phyloP scores from a whole-genome alignment of 1,140 invertebrate species.

The Habropoda laboriosa region DNA sequence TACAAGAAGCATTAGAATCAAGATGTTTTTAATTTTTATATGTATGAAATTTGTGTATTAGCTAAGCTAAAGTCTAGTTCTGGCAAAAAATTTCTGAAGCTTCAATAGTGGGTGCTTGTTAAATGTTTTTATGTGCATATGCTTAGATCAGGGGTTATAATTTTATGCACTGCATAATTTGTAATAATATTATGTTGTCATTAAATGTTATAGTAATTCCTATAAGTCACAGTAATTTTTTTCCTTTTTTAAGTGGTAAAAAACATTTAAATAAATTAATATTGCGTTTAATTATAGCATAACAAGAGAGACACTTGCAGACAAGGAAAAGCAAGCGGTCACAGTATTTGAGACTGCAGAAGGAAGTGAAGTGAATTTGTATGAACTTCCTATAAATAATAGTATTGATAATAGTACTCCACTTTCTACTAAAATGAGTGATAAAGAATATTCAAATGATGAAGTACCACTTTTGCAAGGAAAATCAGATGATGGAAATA shows the following conservation, averaged over 20 bases:
- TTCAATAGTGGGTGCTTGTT: background rate
- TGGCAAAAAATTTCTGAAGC: background rate
- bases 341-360: background rate
- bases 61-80: background rate
- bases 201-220: background rate
- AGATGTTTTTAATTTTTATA: background rate
- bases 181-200: background rate
- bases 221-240: background rate
- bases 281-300: constrained; percentile 9
- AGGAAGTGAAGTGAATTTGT: background rate
- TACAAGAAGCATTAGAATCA: background rate
- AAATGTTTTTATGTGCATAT: constrained; percentile 11
- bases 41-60: background rate
- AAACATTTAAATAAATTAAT: constrained; percentile 8
- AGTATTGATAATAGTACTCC: constrained; percentile 7
- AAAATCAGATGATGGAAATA: background rate
- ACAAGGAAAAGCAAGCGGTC: constrained; percentile 19
- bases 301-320: background rate
- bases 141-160: background rate
- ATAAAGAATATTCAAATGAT: constrained; percentile 30
- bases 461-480: background rate
- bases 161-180: background rate
- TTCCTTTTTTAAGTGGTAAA: background rate
- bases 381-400: background rate
- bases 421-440: background rate